A percentile compares a stretch with the other conserved stretches of the same genome.
Evolutionary conservation across 2,888 invertebrate genomes (phyloP).

Genomic region (Pelosia muscerda): DNA sequence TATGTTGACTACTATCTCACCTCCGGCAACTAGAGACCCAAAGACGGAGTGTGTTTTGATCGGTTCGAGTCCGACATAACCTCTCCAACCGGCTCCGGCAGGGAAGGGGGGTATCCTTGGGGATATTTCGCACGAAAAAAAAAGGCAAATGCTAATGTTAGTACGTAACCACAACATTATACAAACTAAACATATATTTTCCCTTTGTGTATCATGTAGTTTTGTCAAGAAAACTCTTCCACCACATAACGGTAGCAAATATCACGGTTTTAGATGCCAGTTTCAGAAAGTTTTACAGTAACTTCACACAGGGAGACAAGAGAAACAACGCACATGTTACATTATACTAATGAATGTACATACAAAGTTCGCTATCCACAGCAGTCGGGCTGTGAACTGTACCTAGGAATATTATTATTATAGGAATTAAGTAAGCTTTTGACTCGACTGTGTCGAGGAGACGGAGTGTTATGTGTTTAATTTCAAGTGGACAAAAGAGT

Average conservation of each 20-base stretch:
- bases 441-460: no score
- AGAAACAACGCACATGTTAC: conserved; percentile 7
- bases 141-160: no score
- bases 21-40: no score
- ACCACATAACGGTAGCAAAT: background rate
- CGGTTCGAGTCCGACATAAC: no score
- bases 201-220: background rate
- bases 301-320: background rate
- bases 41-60: no score
- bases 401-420: background rate
- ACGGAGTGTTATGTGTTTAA: no score
- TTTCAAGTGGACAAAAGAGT: no score
- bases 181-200: background rate
- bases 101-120: no score
- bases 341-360: conserved; percentile 19
- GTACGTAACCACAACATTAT: background rate
- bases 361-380: background rate
- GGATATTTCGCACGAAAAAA: no score
- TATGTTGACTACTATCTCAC: no score
- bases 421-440: background rate
- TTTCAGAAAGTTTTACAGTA: background rate
- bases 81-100: no score
- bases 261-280: background rate
- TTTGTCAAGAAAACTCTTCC: background rate
- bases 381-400: background rate